phyloP scores from a whole-genome alignment of 1,140 invertebrate genomes.

The Proctacanthus coquilletti region DNA sequence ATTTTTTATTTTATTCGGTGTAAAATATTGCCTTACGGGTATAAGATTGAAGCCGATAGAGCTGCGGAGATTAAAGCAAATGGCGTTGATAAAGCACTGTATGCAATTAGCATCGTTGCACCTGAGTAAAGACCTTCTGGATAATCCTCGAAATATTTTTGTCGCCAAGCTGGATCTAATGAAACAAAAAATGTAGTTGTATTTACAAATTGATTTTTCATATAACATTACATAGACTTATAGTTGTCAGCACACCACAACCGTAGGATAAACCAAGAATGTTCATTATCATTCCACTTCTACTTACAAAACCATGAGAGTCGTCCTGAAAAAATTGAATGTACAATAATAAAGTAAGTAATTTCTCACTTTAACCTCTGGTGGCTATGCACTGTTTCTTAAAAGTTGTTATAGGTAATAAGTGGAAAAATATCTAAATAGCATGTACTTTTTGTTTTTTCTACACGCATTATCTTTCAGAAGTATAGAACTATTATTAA shows the following conservation, averaged over 20 bases:
- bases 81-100: conserved; percentile 62
- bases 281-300: conserved; percentile 69
- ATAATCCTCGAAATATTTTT: conserved; percentile 77
- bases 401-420: too few species aligned
- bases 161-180: conserved; percentile 66
- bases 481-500: too few species aligned
- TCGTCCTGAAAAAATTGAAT: conserved; percentile 34
- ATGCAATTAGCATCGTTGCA: conserved; percentile 63
- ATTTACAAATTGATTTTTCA: not conserved
- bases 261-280: conserved; percentile 62
- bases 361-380: too few species aligned
- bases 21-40: conserved; percentile 47
- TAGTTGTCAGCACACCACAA: conserved; percentile 61
- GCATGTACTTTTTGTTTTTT: too few species aligned
- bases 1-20: too few species aligned
- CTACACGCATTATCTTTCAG: too few species aligned
- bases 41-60: conserved; percentile 49
- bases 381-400: too few species aligned
- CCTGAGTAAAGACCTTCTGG: conserved; percentile 76
- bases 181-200: conserved; percentile 10
- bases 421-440: too few species aligned
- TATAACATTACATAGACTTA: conserved; percentile 53
- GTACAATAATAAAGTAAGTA: too few species aligned
- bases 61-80: conserved; percentile 57
- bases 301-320: conserved; percentile 57